Conservation (phyloP, 2,113 vertebrate genomes). For the Eurypyga helias region DNA sequence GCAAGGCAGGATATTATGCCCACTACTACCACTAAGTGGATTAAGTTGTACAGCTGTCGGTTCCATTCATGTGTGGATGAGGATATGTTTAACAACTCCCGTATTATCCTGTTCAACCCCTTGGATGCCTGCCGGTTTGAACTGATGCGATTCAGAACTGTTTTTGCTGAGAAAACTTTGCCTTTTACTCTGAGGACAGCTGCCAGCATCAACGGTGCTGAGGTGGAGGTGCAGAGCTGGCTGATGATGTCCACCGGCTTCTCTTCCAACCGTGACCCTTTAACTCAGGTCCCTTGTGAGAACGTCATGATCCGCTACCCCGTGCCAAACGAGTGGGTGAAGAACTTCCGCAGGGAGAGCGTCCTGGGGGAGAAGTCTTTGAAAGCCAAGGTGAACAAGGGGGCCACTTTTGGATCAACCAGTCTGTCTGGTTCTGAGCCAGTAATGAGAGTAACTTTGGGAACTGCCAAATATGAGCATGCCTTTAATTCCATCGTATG, state of each 20-base stretch:
- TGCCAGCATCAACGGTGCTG: conserved; percentile 83
- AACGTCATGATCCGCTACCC: conserved; percentile 88
- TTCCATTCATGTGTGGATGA: conserved; percentile 85
- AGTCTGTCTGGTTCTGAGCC: conserved; percentile 87
- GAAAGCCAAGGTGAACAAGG: conserved; percentile 90
- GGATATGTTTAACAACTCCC: conserved; percentile 76
- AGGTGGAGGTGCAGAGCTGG: conserved; percentile 92
- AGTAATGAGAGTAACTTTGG: conserved; percentile 91
- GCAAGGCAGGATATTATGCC: conserved; percentile 90
- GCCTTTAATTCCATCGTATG: conserved; percentile 90
- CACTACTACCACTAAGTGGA: conserved; percentile 89
- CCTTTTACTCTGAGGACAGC: conserved; percentile 87
- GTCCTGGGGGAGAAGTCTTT: conserved; percentile 88
- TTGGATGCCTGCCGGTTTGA: conserved; percentile 85
- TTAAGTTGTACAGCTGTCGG: conserved; percentile 80
- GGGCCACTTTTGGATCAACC: conserved; percentile 86
- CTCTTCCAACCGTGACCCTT: conserved; percentile 84
- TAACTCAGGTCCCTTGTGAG: conserved; percentile 88
- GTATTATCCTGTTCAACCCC: conserved; percentile 82
- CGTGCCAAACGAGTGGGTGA: conserved; percentile 87
- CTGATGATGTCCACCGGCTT: conserved; percentile 87
- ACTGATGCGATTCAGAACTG: conserved; percentile 84
- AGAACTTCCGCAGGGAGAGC: conserved; percentile 89
- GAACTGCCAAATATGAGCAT: conserved; percentile 90
- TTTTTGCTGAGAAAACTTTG: conserved; percentile 85